phyloP scores from a whole-genome alignment of 2,113 vertebrate genomes.

The Vimba vimba region DNA sequence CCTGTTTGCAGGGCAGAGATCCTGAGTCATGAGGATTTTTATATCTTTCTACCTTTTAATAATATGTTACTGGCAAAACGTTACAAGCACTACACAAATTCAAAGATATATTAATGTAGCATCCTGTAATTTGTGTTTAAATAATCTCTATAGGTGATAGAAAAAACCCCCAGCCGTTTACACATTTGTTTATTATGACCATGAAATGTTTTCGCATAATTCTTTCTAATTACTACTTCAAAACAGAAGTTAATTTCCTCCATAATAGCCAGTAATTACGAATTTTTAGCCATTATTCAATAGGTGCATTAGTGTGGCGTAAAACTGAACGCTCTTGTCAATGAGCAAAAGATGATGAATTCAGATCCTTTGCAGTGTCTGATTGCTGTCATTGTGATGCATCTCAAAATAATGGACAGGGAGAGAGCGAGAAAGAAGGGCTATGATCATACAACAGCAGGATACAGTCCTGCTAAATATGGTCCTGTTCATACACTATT shows the following conservation, averaged over 20 bases:
- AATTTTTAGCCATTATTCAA: slow-evolving; percentile 7
- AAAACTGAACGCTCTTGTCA: slow-evolving; percentile 1
- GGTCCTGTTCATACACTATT: neutral
- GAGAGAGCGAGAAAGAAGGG: neutral
- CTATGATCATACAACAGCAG: slow-evolving; percentile 11
- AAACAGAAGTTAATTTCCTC: slow-evolving; percentile 15
- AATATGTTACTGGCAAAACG: neutral
- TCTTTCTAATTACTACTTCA: slow-evolving; percentile 28
- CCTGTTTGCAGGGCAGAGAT: neutral
- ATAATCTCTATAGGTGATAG: neutral
- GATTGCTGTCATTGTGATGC: slow-evolving; percentile 50
- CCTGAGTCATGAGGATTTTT: neutral
- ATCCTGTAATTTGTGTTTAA: neutral
- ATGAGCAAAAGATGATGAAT: slow-evolving; percentile 25
- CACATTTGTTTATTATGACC: slow-evolving; percentile 8
- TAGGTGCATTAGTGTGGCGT: neutral
- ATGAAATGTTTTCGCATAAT: neutral
- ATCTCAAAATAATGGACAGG: slow-evolving; percentile 37
- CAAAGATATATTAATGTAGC: neutral
- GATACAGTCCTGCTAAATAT: neutral
- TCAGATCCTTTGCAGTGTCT: slow-evolving; percentile 15
- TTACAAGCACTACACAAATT: neutral
- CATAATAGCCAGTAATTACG: slow-evolving; percentile 23
- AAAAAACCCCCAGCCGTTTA: neutral
- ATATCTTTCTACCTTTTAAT: neutral